phyloP scores from a whole-genome alignment of 1,140 invertebrate genomes.

The Elymnias hypermnestra region DNA sequence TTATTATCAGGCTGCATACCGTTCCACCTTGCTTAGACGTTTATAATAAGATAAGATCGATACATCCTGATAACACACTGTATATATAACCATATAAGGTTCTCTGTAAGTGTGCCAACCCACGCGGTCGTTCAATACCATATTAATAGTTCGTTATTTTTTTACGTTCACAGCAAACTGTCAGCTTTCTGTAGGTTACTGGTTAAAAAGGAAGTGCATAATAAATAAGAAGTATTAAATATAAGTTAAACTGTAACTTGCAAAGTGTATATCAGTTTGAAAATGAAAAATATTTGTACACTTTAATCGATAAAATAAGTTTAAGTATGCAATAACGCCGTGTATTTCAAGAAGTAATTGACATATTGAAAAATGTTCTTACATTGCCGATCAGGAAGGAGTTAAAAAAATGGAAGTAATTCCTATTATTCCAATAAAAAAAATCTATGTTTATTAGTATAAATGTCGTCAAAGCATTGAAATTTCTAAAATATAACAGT shows the following conservation, averaged over 20 bases:
- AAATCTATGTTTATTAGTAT: too few relatives aligned
- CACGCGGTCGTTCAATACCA: constrained; percentile 21
- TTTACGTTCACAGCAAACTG: constrained; percentile 8
- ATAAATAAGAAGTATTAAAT: neutral
- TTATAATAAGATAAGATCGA: constrained; percentile 1
- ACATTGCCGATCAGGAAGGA: too few relatives aligned
- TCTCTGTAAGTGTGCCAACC: constrained; percentile 18
- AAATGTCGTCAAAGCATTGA: too few relatives aligned
- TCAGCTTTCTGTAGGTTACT: constrained; percentile 17
- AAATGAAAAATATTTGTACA: too few relatives aligned
- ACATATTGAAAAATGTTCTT: too few relatives aligned
- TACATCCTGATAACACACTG: constrained; percentile 16
- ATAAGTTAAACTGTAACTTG: neutral
- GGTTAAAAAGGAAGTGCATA: constrained; percentile 12
- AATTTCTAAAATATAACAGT: too few relatives aligned
- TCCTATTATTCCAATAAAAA: too few relatives aligned
- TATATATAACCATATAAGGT: constrained; percentile 23
- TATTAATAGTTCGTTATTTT: constrained; percentile 25
- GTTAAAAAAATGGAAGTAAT: too few relatives aligned
- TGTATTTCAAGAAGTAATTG: too few relatives aligned
- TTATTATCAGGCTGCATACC: neutral
- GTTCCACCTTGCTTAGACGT: constrained; percentile 5
- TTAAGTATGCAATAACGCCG: too few relatives aligned
- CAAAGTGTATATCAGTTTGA: neutral
- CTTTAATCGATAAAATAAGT: too few relatives aligned